phyloP scores from a whole-genome alignment of 1,140 invertebrate genomes.

The Melanaphis sacchari region DNA sequence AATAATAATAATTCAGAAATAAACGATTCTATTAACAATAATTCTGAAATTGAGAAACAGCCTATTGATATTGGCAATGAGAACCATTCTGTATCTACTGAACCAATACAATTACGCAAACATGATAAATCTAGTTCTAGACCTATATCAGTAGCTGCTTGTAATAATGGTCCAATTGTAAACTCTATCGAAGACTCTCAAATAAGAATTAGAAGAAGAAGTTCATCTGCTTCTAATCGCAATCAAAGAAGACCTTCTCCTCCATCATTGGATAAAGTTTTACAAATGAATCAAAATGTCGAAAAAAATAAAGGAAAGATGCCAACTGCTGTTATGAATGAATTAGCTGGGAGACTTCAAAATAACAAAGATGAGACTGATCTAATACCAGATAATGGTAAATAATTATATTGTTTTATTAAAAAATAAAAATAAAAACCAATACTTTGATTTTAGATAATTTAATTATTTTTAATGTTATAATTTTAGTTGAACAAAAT shows the following conservation, averaged over 20 bases:
- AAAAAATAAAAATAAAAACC: neutral
- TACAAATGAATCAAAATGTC: constrained; percentile 56
- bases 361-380: constrained; percentile 46
- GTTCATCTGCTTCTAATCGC: constrained; percentile 61
- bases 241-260: constrained; percentile 61
- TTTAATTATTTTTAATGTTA: neutral
- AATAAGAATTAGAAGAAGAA: constrained; percentile 58
- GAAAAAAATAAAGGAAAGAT: constrained; percentile 49
- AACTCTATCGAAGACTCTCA: constrained; percentile 38
- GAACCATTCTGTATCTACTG: constrained; percentile 8
- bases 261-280: constrained; percentile 60
- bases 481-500: constrained; percentile 43
- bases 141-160: constrained; percentile 32
- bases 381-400: neutral
- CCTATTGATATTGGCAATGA: neutral
- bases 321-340: constrained; percentile 24
- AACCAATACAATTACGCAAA: constrained; percentile 13
- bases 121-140: constrained; percentile 31
- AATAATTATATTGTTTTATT: neutral
- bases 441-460: neutral
- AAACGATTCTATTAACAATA: constrained; percentile 45
- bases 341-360: constrained; percentile 31
- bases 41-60: constrained; percentile 13
- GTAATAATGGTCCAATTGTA: constrained; percentile 8
- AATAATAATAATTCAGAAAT: no score